Percentiles rank a stretch among this genome's conserved stretches.
Evolutionary conservation across 2,888 invertebrate genomes (phyloP).

Genomic region (Cheilosia pagana): DNA sequence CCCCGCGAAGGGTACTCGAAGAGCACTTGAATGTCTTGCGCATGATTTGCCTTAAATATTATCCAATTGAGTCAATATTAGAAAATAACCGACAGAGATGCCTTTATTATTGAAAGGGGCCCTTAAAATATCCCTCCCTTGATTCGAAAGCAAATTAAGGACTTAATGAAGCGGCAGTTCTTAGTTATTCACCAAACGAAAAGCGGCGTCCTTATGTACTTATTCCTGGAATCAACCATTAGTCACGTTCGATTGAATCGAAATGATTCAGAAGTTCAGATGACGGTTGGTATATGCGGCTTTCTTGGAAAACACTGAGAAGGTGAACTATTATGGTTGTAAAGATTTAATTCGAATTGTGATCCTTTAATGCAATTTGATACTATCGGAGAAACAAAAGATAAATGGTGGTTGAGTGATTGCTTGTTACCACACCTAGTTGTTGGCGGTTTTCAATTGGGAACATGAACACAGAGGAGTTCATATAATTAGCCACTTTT

Average conservation of each 20-base stretch:
- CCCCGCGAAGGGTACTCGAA: not conserved
- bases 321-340: not conserved
- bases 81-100: not conserved
- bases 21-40: not conserved
- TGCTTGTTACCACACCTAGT: not conserved
- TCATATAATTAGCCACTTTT: too few relatives aligned
- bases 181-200: conserved; percentile 29
- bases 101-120: not conserved
- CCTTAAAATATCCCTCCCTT: not conserved
- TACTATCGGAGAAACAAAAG: conserved; percentile 9
- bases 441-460: too few relatives aligned
- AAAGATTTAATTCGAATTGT: not conserved
- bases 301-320: too few relatives aligned
- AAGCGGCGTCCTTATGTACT: conserved; percentile 12
- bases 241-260: conserved; percentile 56
- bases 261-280: conserved; percentile 49
- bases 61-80: conserved; percentile 15
- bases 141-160: conserved; percentile 48
- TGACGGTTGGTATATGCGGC: conserved; percentile 13
- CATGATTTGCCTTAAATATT: not conserved
- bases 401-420: not conserved
- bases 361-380: conserved; percentile 59
- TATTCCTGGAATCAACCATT: conserved; percentile 63
- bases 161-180: conserved; percentile 53
- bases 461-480: too few relatives aligned